phyloP scores from a whole-genome alignment of 35 echinoderm and acorn worm genomes.

The Acanthaster planci region DNA sequence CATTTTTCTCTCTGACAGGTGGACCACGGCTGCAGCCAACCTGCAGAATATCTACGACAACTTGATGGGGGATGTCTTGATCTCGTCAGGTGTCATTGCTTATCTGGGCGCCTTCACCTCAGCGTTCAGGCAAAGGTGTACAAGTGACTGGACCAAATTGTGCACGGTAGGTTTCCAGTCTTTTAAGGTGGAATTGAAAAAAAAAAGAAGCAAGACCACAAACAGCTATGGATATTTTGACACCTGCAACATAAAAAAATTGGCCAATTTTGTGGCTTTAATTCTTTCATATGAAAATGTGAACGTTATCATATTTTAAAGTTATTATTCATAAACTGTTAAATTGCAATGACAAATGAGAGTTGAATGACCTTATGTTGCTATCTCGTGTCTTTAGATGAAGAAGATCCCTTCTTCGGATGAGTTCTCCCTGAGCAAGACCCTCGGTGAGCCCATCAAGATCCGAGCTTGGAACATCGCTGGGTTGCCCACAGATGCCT shows the following conservation, averaged over 20 bases:
- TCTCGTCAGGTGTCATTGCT: slow-evolving; percentile 97
- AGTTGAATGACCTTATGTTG: too few species aligned
- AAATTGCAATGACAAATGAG: too few species aligned
- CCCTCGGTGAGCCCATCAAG: slow-evolving; percentile 97
- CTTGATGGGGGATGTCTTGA: slow-evolving; percentile 95
- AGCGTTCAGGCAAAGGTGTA: slow-evolving; percentile 62
- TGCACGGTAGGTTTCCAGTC: slow-evolving; percentile 56
- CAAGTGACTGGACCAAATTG: slow-evolving; percentile 69
- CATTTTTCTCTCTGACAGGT: slow-evolving; percentile 45
- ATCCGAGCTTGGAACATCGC: slow-evolving; percentile 99
- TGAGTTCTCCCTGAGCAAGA: slow-evolving; percentile 90
- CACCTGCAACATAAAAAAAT: too few species aligned
- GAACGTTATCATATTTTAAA: too few species aligned
- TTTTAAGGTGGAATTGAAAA: background rate
- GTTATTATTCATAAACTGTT: too few species aligned
- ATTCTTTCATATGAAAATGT: too few species aligned
- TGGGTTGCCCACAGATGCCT: slow-evolving; percentile 94
- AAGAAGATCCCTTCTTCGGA: slow-evolving; percentile 88
- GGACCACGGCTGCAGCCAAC: slow-evolving; percentile 80
- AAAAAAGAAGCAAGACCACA: background rate
- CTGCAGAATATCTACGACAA: slow-evolving; percentile 96
- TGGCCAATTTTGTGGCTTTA: too few species aligned
- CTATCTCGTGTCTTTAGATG: slow-evolving; percentile 47
- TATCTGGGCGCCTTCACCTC: slow-evolving; percentile 98
- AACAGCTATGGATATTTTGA: too few species aligned